Conservation (phyloP, 2,113 vertebrate genomes). For the Cheilinus undulatus region DNA sequence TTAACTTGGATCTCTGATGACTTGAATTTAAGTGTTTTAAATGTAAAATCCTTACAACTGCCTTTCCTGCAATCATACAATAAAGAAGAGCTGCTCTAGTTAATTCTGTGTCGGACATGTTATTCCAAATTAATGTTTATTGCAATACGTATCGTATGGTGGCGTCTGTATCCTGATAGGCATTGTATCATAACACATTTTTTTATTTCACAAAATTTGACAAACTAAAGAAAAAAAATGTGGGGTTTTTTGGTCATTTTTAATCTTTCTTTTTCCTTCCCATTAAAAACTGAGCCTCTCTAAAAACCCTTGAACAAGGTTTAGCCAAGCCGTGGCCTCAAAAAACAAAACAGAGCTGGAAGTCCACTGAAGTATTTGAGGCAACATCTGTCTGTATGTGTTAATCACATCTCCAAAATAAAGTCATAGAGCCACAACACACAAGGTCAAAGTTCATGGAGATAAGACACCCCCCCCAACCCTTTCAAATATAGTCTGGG, state of each 20-base stretch:
- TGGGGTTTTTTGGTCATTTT: neutral
- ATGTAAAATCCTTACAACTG: no score
- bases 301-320: slow-evolving; percentile 18
- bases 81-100: no score
- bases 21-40: no score
- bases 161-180: no score
- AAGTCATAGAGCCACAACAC: neutral
- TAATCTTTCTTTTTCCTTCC: slow-evolving; percentile 11
- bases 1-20: no score
- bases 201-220: no score
- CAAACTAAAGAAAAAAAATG: no score
- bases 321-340: neutral
- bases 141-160: no score
- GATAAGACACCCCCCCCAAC: neutral
- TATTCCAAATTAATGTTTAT: no score
- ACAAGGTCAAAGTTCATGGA: neutral
- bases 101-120: no score
- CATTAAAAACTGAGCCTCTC: slow-evolving; percentile 1
- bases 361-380: slow-evolving; percentile 10
- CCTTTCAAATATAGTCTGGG: slow-evolving; percentile 13
- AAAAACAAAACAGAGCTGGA: slow-evolving; percentile 9
- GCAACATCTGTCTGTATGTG: slow-evolving; percentile 25
- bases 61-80: no score
- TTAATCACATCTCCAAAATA: slow-evolving; percentile 28
- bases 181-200: no score